Percentiles rank a stretch among this genome's conserved stretches.
phyloP scores from a whole-genome alignment of 92 coral and sea anemone genomes.

The Actinernus sp. region DNA sequence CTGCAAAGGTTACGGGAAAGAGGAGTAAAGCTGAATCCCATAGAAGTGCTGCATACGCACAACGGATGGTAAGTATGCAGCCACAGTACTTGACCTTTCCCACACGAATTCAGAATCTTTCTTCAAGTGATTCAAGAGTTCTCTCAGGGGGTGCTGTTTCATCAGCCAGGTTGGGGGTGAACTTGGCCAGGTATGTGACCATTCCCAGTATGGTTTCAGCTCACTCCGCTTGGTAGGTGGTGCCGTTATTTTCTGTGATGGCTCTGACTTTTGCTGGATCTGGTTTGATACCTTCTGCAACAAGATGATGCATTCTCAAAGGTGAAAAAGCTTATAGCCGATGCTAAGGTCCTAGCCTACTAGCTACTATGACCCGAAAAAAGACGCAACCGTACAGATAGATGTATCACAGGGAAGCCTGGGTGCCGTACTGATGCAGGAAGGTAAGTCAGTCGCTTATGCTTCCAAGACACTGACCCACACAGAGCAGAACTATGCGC shows the following conservation, averaged over 20 bases:
- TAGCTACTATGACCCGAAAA: slow-evolving; percentile 1
- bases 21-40: slow-evolving; percentile 14
- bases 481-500: not conserved
- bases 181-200: not conserved
- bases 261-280: not conserved
- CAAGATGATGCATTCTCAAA: not conserved
- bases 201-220: no score
- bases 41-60: slow-evolving; percentile 1
- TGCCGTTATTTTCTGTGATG: no score
- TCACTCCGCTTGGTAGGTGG: no score
- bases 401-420: not conserved
- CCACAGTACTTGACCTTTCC: slow-evolving; percentile 1
- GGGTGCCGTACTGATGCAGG: slow-evolving; percentile 1
- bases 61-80: slow-evolving; percentile 2
- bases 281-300: not conserved
- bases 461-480: not conserved
- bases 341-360: not conserved
- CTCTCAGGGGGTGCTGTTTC: slow-evolving; percentile 7
- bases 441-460: slow-evolving; percentile 1
- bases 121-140: not conserved
- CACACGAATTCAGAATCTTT: slow-evolving; percentile 11
- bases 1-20: slow-evolving; percentile 18
- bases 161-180: slow-evolving; percentile 1
- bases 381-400: not conserved
- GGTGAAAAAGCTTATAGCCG: not conserved